Percentiles rank a stretch among this genome's conserved stretches.
Conservation (phyloP, 2,797 vertebrate species). For the Gymnocypris eckloni region DNA sequence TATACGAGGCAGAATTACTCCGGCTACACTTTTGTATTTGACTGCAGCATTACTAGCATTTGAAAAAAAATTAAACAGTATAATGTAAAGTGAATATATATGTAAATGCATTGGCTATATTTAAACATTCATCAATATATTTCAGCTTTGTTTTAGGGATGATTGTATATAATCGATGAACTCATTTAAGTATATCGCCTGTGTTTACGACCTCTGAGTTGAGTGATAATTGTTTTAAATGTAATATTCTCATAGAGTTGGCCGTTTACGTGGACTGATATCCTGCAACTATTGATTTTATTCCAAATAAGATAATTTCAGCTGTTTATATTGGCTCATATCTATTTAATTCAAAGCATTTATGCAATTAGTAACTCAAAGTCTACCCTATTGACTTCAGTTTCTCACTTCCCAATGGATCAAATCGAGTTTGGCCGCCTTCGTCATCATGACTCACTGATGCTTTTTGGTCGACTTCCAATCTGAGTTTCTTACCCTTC, state of each 20-base stretch:
- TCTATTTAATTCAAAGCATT: no score
- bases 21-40: slow-evolving; percentile 73
- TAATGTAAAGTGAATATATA: slow-evolving; percentile 55
- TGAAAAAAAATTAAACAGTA: slow-evolving; percentile 53
- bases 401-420: not conserved
- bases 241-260: slow-evolving; percentile 17
- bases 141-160: slow-evolving; percentile 55
- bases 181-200: slow-evolving; percentile 54
- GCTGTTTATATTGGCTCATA: not conserved
- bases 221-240: slow-evolving; percentile 39
- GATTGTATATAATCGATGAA: slow-evolving; percentile 49
- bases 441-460: not conserved
- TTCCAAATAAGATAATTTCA: not conserved
- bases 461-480: not conserved
- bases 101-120: slow-evolving; percentile 58
- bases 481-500: not conserved
- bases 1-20: slow-evolving; percentile 63
- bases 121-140: slow-evolving; percentile 57
- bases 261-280: not conserved
- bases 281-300: slow-evolving; percentile 21
- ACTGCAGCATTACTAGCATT: slow-evolving; percentile 73
- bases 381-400: not conserved
- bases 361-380: no score
- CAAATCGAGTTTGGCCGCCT: not conserved
- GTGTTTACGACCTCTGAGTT: slow-evolving; percentile 53